These are phyloP conservation scores for Sipha flava DNA, from an alignment of 1,140 invertebrate species.

Conservation along the genomic window DNA sequence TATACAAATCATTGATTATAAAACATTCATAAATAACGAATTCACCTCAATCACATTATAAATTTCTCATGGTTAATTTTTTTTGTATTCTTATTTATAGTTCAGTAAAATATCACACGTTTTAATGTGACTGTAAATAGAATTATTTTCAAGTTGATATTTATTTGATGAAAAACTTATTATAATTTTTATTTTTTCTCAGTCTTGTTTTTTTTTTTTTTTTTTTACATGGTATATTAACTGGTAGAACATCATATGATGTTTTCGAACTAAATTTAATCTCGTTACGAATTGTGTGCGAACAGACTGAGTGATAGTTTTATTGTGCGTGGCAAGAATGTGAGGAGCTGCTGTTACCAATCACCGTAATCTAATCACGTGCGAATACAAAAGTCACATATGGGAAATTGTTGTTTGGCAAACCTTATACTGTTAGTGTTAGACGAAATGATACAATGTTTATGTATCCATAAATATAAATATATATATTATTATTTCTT, in stretches of 20 bases:
- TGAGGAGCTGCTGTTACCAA: slow-evolving; percentile 9
- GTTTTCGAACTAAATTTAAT: slow-evolving; percentile 7
- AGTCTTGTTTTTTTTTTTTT: too few relatives aligned
- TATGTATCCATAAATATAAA: not conserved
- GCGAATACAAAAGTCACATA: slow-evolving; percentile 8
- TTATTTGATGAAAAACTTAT: too few relatives aligned
- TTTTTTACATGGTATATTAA: not conserved
- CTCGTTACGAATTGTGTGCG: slow-evolving; percentile 17
- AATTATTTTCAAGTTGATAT: too few relatives aligned
- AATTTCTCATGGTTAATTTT: too few relatives aligned
- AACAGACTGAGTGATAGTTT: slow-evolving; percentile 14
- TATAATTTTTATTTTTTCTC: too few relatives aligned
- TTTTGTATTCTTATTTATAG: too few relatives aligned
- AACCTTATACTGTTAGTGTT: not conserved
- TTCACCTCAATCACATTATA: too few relatives aligned
- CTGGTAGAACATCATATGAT: not conserved
- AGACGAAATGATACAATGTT: not conserved
- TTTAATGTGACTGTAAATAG: too few relatives aligned
- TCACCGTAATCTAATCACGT: slow-evolving; percentile 25
- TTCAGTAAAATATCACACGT: too few relatives aligned
- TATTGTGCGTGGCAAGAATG: slow-evolving; percentile 4
- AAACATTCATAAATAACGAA: too few relatives aligned
- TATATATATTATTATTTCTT: not conserved
- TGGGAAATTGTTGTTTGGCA: slow-evolving; percentile 23
- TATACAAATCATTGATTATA: too few relatives aligned